These are phyloP conservation scores for Drosophila watanabei DNA, from an alignment of 1,140 invertebrate species.

Conservation along the genomic window DNA sequence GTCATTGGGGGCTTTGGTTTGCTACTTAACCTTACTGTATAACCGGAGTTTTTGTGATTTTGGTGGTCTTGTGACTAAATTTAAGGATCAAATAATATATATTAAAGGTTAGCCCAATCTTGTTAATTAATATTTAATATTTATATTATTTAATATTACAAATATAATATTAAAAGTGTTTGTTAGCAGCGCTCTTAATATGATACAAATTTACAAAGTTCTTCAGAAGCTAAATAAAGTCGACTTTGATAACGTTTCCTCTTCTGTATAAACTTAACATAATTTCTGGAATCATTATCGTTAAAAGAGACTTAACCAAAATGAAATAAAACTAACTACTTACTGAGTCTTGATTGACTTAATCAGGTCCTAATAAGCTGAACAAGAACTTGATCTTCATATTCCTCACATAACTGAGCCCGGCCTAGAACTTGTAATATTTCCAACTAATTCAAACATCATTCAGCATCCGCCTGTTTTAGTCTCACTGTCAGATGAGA, in stretches of 20 bases:
- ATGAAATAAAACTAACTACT: background rate
- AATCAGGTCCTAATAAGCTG: background rate
- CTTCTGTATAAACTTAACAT: background rate
- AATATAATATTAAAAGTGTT: background rate
- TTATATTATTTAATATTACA: no score
- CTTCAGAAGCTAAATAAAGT: no score
- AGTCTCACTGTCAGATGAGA: conserved; percentile 14
- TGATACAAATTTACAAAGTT: no score
- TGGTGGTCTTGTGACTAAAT: background rate
- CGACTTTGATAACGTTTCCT: no score
- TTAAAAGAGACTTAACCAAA: background rate
- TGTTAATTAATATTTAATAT: background rate
- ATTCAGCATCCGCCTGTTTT: background rate
- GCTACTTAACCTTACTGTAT: no score
- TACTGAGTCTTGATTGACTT: background rate
- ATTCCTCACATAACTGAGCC: conserved; percentile 1
- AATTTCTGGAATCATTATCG: background rate
- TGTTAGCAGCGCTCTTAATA: background rate
- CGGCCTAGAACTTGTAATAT: background rate
- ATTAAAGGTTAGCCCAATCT: background rate
- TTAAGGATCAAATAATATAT: background rate
- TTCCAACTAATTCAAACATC: conserved; percentile 34
- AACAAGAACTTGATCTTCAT: conserved; percentile 10
- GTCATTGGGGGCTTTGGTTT: background rate
- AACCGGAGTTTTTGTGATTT: no score